A percentile compares a stretch with the other conserved stretches of the same genome.
Evolutionary conservation across 2,888 invertebrate species (phyloP).

Genomic region (Pachliopta kotzebuea): DNA sequence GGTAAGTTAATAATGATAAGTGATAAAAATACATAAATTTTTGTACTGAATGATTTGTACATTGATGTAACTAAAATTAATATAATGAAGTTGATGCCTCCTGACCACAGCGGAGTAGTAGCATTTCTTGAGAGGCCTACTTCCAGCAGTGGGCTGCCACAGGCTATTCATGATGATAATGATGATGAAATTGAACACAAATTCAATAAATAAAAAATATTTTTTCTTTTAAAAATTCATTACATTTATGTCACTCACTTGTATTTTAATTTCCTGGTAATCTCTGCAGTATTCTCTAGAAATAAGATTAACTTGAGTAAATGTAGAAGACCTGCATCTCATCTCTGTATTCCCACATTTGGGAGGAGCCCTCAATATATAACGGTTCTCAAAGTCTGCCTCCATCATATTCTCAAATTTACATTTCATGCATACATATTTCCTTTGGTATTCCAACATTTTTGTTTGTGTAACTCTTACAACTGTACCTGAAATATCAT

Average conservation of each 20-base stretch:
- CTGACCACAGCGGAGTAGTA: too few species aligned
- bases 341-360: conserved; percentile 78
- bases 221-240: background rate
- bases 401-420: conserved; percentile 83
- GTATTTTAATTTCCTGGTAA: conserved; percentile 93
- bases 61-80: too few species aligned
- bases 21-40: too few species aligned
- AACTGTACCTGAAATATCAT: conserved; percentile 83
- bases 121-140: too few species aligned
- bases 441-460: conserved; percentile 87
- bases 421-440: conserved; percentile 89
- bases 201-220: background rate
- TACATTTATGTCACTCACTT: conserved; percentile 66
- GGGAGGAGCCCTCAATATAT: conserved; percentile 77
- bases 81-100: too few species aligned
- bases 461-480: conserved; percentile 87
- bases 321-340: conserved; percentile 78
- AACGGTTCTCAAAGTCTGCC: conserved; percentile 85
- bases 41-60: too few species aligned
- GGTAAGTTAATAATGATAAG: too few species aligned
- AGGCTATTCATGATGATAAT: too few species aligned
- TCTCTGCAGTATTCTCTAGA: conserved; percentile 86
- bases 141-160: too few species aligned
- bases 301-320: conserved; percentile 75
- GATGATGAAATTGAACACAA: too few species aligned